A percentile compares a stretch with the other conserved stretches of the same genome.
phyloP scores from a whole-genome alignment of 2,888 invertebrate genomes.

The Palloptera scutellata region DNA sequence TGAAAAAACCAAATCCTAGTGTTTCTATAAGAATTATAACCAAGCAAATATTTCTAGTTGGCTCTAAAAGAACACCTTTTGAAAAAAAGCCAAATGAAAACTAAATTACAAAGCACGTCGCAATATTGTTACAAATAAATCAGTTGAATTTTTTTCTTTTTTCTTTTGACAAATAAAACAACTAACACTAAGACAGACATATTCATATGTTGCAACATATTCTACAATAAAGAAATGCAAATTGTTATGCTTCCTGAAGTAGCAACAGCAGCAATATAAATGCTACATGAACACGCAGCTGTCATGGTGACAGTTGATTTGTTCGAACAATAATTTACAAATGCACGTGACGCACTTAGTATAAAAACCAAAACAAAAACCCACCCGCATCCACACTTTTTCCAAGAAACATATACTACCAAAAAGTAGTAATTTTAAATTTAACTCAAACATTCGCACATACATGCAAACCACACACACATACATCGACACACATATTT shows the following conservation, averaged over 20 bases:
- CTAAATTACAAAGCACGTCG: neutral
- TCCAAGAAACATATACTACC: neutral
- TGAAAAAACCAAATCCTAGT: too few relatives aligned
- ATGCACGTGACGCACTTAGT: constrained; percentile 8
- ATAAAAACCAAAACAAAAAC: neutral
- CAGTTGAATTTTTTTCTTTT: constrained; percentile 5
- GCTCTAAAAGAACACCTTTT: neutral
- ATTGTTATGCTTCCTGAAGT: constrained; percentile 5
- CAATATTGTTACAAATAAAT: constrained; percentile 7
- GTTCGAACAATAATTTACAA: constrained; percentile 19
- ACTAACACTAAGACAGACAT: neutral
- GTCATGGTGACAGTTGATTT: constrained; percentile 26
- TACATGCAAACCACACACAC: too few relatives aligned
- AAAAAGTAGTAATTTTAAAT: constrained; percentile 15
- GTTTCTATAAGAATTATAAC: too few relatives aligned
- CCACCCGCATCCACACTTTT: neutral
- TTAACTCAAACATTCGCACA: constrained; percentile 14
- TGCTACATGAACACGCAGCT: constrained; percentile 18
- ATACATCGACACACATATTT: constrained; percentile 13
- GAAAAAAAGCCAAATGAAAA: neutral
- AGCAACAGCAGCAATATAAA: constrained; percentile 8
- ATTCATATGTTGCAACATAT: neutral
- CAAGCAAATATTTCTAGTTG: too few relatives aligned
- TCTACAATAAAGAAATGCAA: neutral
- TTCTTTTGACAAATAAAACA: neutral